Percentiles rank a stretch among this genome's conserved stretches.
Conservation (phyloP, 2,797 vertebrate species). For the Schizopygopsis malacanthus region DNA sequence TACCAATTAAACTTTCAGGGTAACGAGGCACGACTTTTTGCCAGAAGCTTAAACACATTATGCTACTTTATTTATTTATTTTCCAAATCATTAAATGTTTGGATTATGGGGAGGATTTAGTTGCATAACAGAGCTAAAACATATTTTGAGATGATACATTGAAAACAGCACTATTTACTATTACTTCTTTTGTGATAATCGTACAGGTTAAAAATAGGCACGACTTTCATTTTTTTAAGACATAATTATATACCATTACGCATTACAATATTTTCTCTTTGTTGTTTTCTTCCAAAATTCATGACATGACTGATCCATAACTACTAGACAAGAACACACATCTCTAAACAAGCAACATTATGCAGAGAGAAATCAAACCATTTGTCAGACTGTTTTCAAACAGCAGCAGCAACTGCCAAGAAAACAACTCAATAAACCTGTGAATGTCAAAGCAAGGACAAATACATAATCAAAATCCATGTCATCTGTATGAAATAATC, state of each 20-base stretch:
- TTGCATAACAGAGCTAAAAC: neutral
- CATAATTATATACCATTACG: neutral
- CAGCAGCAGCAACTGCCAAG: neutral
- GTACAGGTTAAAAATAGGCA: neutral
- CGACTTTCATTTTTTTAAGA: neutral
- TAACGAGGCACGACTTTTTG: neutral
- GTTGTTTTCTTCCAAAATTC: slow-evolving; percentile 12
- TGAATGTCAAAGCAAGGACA: slow-evolving; percentile 24
- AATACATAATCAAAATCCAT: neutral
- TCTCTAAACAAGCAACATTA: neutral
- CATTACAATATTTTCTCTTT: neutral
- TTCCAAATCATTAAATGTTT: neutral
- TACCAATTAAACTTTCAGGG: neutral
- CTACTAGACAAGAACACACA: neutral
- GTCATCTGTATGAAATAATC: neutral
- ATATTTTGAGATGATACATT: neutral
- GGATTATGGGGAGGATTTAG: neutral
- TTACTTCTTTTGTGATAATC: neutral
- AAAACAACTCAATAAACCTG: neutral
- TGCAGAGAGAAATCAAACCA: neutral
- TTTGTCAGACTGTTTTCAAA: neutral
- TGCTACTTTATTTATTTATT: neutral
- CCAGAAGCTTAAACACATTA: neutral
- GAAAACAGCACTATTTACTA: neutral
- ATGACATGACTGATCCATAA: neutral